Percentiles rank a stretch among this genome's conserved stretches.
These are phyloP conservation scores for Paedocypris sp. DNA, from an alignment of 2,113 vertebrate species.

Conservation along the genomic window DNA sequence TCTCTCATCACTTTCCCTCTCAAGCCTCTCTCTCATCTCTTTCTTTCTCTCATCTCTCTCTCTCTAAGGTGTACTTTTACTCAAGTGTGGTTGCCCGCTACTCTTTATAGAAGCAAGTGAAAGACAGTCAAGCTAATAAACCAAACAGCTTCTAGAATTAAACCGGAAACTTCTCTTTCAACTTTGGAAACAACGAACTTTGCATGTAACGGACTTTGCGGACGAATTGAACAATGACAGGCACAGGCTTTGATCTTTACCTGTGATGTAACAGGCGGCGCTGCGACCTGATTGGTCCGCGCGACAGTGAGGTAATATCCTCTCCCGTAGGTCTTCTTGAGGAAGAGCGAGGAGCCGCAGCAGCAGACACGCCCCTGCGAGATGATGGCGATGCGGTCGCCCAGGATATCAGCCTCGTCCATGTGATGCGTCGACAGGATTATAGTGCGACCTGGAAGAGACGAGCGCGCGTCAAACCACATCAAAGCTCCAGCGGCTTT, in stretches of 20 bases:
- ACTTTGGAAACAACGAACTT: too few species aligned
- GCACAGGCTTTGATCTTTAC: slow-evolving; percentile 8
- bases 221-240: background rate
- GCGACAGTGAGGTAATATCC: slow-evolving; percentile 94
- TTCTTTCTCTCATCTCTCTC: too few species aligned
- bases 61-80: too few species aligned
- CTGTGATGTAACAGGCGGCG: slow-evolving; percentile 47
- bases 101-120: too few species aligned
- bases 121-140: too few species aligned
- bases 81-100: too few species aligned
- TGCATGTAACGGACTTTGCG: too few species aligned
- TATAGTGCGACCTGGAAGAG: slow-evolving; percentile 77
- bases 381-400: slow-evolving; percentile 91
- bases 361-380: slow-evolving; percentile 87
- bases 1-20: too few species aligned
- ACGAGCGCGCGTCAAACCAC: background rate
- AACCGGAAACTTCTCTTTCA: too few species aligned
- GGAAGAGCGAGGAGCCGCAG: slow-evolving; percentile 88
- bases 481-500: background rate
- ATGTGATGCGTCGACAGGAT: slow-evolving; percentile 95
- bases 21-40: too few species aligned
- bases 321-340: slow-evolving; percentile 88
- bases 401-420: slow-evolving; percentile 93
- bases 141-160: too few species aligned
- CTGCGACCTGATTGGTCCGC: slow-evolving; percentile 51